These are phyloP conservation scores for Kryptopterus vitreolus DNA, from an alignment of 2,797 vertebrate species.

Conservation along the genomic window DNA sequence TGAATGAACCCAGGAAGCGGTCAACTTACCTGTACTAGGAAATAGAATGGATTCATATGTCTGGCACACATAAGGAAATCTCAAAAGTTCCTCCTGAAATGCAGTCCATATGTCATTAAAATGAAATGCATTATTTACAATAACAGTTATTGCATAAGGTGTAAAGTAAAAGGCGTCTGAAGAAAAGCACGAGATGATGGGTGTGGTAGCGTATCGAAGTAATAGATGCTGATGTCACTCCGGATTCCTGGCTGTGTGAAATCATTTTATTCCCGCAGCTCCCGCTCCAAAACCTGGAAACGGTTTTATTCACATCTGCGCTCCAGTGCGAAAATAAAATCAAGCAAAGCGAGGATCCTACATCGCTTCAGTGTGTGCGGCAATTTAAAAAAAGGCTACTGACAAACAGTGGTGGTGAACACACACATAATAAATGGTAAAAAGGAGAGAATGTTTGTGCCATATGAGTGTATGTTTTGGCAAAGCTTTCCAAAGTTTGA, in stretches of 20 bases:
- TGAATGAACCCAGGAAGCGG: not conserved
- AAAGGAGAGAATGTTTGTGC: conserved; percentile 25
- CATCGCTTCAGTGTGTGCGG: conserved; percentile 14
- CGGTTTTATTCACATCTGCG: conserved; percentile 17
- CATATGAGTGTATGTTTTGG: conserved; percentile 23
- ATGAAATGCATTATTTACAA: not conserved
- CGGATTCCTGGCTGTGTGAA: conserved; percentile 12
- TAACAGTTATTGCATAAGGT: not conserved
- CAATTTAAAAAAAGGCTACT: conserved; percentile 19
- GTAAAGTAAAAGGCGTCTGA: not conserved
- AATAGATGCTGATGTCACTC: conserved; percentile 8
- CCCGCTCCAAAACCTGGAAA: conserved; percentile 17
- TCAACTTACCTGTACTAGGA: conserved; percentile 35
- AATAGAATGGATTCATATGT: not conserved
- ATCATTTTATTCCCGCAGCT: conserved; percentile 15
- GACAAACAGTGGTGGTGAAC: conserved; percentile 38
- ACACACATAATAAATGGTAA: conserved; percentile 32
- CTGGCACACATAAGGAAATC: too few relatives aligned
- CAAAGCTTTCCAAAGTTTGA: conserved; percentile 13
- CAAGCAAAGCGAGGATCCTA: conserved; percentile 4
- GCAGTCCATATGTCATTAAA: not conserved
- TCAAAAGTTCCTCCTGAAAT: too few relatives aligned
- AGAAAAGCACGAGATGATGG: not conserved
- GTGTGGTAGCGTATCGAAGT: conserved; percentile 1
- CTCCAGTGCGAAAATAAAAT: conserved; percentile 7